Evolutionary conservation across 2,113 vertebrate genomes (phyloP), one percentile per base, ranked within the genome.

Genomic region (Xiphophorus hellerii): DNA sequence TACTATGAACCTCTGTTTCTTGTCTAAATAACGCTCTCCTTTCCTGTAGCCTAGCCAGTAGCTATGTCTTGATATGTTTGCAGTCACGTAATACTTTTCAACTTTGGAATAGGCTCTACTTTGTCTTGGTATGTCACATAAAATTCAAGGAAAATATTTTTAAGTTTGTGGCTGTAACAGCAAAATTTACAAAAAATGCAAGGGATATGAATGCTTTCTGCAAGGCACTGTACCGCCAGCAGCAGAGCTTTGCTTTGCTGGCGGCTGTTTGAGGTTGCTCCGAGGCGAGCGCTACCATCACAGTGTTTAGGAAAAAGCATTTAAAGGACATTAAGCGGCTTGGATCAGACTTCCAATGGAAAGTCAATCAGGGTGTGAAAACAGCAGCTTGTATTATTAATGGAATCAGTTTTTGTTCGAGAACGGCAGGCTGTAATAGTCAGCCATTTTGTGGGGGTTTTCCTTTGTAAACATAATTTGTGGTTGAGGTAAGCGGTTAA

Each of bases 261-360:
- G 83, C 88, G 84, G 77, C 82, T 89, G 82, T 87, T 86, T 88
- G 87, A 87, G 78, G 83, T 84, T 62, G 39, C 67, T 81, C 67
- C 7, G 69, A 70, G 73, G 69, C 30, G 8, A 70, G n/a, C 77
- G 81, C 79, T 78, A 76, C 81, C 87, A 81, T 73, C 84, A 76
- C 88, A 76, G 84, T 91, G 88, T 91, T 88, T 87, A 81, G 86
- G 90, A 90, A 92, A 92, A 90, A 93, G 84, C 88, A 87, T 93
- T 91, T 94, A 88, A 93, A 93, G 84, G 83, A 89, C 90, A 92
- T 93, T 90, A 90, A 82, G 84, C 67, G 74, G 86, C 87, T 89
- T 90, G 88, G 89, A 92, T 87, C 84, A 5, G 28, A 90, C 92
- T 87, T 93, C 91, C 89, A 92, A 92, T 88, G 87, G 88, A 92